Percentiles rank a stretch among this genome's conserved stretches.
phyloP scores from a whole-genome alignment of 2,888 invertebrate species.

The Orthosia gracilis region DNA sequence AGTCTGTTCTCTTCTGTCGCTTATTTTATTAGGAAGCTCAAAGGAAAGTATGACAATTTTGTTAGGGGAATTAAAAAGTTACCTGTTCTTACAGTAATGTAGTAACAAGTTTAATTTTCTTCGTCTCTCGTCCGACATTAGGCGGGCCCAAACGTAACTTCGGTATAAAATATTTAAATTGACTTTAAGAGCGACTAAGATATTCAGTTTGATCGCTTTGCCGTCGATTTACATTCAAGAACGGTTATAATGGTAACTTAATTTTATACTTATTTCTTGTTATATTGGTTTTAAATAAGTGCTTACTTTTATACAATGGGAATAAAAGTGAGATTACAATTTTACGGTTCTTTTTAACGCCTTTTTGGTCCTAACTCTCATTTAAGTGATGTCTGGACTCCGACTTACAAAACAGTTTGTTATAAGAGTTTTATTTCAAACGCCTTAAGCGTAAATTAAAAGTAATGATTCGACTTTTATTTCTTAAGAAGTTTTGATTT shows the following conservation, averaged over 20 bases:
- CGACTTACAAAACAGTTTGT: slow-evolving; percentile 21
- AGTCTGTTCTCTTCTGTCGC: slow-evolving; percentile 70
- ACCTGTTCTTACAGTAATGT: slow-evolving; percentile 85
- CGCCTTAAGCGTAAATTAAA: slow-evolving; percentile 7
- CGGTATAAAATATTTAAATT: slow-evolving; percentile 78
- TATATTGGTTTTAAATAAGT: slow-evolving; percentile 63
- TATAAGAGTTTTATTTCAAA: slow-evolving; percentile 6
- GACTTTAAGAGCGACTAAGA: slow-evolving; percentile 73
- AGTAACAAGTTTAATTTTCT: slow-evolving; percentile 86
- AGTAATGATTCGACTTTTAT: neutral
- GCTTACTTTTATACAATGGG: slow-evolving; percentile 51
- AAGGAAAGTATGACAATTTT: slow-evolving; percentile 87
- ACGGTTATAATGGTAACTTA: slow-evolving; percentile 66
- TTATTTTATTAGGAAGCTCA: slow-evolving; percentile 84
- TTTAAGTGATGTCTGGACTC: slow-evolving; percentile 37
- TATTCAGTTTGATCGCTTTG: slow-evolving; percentile 74
- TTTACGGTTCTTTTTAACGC: slow-evolving; percentile 49
- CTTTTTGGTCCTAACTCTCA: slow-evolving; percentile 20
- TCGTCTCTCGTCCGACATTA: slow-evolving; percentile 78
- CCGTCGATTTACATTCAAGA: slow-evolving; percentile 68
- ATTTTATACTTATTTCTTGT: slow-evolving; percentile 64
- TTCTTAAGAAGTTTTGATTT: neutral
- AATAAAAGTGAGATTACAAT: slow-evolving; percentile 48
- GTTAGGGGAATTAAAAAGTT: slow-evolving; percentile 88
- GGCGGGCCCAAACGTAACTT: slow-evolving; percentile 72